A percentile compares a stretch with the other conserved stretches of the same genome.
Evolutionary conservation across 2,113 vertebrate species (phyloP).

Genomic region (Nicator chloris): DNA sequence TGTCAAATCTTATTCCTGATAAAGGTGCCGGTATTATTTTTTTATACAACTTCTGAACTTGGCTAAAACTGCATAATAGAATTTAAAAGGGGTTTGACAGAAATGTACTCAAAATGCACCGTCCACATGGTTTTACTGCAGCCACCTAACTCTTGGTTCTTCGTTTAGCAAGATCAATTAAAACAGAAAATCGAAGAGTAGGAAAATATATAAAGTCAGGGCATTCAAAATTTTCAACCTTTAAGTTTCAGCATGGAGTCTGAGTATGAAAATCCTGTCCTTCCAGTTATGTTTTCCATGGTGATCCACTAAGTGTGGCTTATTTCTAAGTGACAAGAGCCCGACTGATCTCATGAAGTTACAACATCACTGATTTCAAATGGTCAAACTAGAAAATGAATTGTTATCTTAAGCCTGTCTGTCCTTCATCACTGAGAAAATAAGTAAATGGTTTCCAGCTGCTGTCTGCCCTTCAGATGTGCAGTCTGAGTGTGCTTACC

Average conservation of each 20-base stretch:
- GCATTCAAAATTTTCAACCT: not conserved
- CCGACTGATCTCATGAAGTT: not conserved
- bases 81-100: not conserved
- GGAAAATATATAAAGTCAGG: not conserved
- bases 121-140: not conserved
- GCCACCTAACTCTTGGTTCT: conserved; percentile 16
- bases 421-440: not conserved
- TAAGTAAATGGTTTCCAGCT: not conserved
- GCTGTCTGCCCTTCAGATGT: not conserved
- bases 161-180: not conserved
- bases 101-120: not conserved
- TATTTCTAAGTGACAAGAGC: not conserved
- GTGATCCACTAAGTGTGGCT: not conserved
- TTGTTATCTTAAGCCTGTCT: not conserved
- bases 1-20: not conserved
- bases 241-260: not conserved
- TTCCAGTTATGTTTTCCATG: not conserved
- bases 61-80: not conserved
- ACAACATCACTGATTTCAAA: not conserved
- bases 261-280: not conserved
- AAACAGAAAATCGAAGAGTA: not conserved
- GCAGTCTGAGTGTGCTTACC: not conserved
- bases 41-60: not conserved
- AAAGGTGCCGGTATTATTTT: not conserved
- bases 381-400: not conserved